These are phyloP conservation scores for Romanogobio albipinnatus DNA, from an alignment of 2,113 vertebrate genomes.

Conservation along the genomic window DNA sequence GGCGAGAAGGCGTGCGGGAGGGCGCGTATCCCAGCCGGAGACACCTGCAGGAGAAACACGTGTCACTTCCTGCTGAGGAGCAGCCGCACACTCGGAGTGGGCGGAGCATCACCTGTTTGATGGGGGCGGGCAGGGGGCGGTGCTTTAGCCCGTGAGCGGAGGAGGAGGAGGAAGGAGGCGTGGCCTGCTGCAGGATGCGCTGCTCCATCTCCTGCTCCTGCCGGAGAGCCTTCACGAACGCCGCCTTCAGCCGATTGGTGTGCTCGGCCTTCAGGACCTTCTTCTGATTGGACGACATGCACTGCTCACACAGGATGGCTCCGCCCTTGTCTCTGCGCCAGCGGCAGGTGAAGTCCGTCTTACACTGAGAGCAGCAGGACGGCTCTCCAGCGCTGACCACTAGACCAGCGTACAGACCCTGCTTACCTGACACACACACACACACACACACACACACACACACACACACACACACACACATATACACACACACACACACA, in stretches of 20 bases:
- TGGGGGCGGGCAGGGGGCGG: slow-evolving; percentile 78
- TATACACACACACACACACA: not conserved
- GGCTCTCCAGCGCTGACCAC: slow-evolving; percentile 77
- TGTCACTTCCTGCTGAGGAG: no score
- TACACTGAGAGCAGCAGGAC: slow-evolving; percentile 89
- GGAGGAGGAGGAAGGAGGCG: slow-evolving; percentile 65
- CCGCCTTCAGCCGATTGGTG: slow-evolving; percentile 93
- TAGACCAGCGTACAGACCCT: slow-evolving; percentile 54
- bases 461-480: no score
- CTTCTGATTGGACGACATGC: slow-evolving; percentile 96
- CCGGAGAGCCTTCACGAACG: slow-evolving; percentile 95
- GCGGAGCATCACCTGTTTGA: slow-evolving; percentile 78
- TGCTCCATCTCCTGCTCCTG: slow-evolving; percentile 95
- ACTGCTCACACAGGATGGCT: slow-evolving; percentile 90
- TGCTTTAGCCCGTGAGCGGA: slow-evolving; percentile 63
- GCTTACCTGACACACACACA: slow-evolving; percentile 46
- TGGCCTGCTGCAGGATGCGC: slow-evolving; percentile 79
- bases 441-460: not conserved
- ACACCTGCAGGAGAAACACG: slow-evolving; percentile 75
- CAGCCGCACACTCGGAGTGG: no score
- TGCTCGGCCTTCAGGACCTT: slow-evolving; percentile 94
- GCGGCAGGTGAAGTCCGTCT: slow-evolving; percentile 97
- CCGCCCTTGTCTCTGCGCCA: slow-evolving; percentile 93
- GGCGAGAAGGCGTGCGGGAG: slow-evolving; percentile 90
- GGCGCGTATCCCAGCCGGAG: slow-evolving; percentile 60